Conservation (phyloP, 2,113 vertebrate species). For the Notothenia rossii region DNA sequence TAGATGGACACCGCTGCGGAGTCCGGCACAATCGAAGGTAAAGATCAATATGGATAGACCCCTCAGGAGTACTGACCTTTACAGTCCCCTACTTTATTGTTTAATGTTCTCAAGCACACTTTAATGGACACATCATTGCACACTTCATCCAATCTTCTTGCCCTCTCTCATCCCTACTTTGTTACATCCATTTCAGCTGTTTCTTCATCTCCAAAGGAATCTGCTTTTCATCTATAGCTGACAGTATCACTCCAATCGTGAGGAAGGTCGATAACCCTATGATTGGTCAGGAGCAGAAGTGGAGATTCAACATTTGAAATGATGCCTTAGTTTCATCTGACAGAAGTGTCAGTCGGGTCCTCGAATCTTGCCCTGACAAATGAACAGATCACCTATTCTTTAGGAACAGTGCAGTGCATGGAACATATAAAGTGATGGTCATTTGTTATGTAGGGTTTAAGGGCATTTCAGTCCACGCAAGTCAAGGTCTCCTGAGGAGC, state of each 20-base stretch:
- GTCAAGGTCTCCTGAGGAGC: neutral
- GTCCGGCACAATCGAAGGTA: conserved; percentile 54
- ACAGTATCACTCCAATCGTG: conserved; percentile 31
- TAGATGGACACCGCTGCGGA: conserved; percentile 37
- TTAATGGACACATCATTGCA: conserved; percentile 74
- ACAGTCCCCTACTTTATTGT: conserved; percentile 68
- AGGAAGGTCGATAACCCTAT: conserved; percentile 24
- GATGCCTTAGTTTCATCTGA: neutral
- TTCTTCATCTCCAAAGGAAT: conserved; percentile 43
- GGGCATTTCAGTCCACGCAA: neutral
- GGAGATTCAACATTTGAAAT: conserved; percentile 21
- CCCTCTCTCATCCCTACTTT: conserved; percentile 50
- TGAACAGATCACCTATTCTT: neutral
- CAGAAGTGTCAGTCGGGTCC: neutral
- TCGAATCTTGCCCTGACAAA: neutral
- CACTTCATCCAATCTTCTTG: conserved; percentile 65
- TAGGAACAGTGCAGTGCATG: neutral
- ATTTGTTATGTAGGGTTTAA: neutral
- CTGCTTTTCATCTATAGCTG: conserved; percentile 22
- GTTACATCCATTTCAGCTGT: conserved; percentile 17
- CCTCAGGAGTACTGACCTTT: conserved; percentile 69
- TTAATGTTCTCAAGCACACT: conserved; percentile 74
- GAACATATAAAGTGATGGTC: neutral
- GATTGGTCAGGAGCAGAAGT: conserved; percentile 28
- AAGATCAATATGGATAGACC: conserved; percentile 77